These are phyloP conservation scores for Acrocyrtus sp. DNA, from an alignment of 2,888 invertebrate genomes.

Conservation along the genomic window DNA sequence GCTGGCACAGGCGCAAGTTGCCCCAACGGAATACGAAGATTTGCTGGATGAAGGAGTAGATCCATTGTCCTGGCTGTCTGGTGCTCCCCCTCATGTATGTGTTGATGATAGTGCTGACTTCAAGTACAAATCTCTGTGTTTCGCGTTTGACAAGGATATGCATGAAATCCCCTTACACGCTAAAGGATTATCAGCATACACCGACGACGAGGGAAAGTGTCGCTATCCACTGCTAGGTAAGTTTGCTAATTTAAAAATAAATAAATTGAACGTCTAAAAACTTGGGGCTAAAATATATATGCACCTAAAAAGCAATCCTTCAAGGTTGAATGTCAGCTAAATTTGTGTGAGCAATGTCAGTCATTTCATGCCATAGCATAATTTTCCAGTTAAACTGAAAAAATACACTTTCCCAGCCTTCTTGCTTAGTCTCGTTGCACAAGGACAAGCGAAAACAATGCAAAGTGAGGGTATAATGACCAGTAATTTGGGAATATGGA, in stretches of 20 bases:
- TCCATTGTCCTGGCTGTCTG: slow-evolving; percentile 13
- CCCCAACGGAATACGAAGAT: slow-evolving; percentile 47
- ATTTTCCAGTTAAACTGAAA: too few relatives aligned
- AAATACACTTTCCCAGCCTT: too few relatives aligned
- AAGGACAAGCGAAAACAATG: not conserved
- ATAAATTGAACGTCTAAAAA: too few relatives aligned
- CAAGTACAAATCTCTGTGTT: slow-evolving; percentile 56
- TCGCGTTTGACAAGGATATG: slow-evolving; percentile 58
- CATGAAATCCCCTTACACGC: slow-evolving; percentile 55
- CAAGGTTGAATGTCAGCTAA: not conserved
- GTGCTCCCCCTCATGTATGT: slow-evolving; percentile 56
- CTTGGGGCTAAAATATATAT: not conserved
- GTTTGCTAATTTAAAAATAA: slow-evolving; percentile 17
- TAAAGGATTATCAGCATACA: slow-evolving; percentile 53
- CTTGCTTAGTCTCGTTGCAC: not conserved
- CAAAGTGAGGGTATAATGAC: not conserved
- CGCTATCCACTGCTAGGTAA: slow-evolving; percentile 61
- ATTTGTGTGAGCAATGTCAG: not conserved
- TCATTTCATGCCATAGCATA: not conserved
- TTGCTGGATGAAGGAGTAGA: slow-evolving; percentile 39
- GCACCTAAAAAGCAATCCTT: not conserved
- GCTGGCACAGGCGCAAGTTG: slow-evolving; percentile 29
- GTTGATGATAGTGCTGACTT: slow-evolving; percentile 44
- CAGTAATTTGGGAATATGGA: slow-evolving; percentile 1
- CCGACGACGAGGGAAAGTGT: slow-evolving; percentile 57